These are phyloP conservation scores for Enoplosus armatus DNA, from an alignment of 2,797 vertebrate species.

Conservation along the genomic window DNA sequence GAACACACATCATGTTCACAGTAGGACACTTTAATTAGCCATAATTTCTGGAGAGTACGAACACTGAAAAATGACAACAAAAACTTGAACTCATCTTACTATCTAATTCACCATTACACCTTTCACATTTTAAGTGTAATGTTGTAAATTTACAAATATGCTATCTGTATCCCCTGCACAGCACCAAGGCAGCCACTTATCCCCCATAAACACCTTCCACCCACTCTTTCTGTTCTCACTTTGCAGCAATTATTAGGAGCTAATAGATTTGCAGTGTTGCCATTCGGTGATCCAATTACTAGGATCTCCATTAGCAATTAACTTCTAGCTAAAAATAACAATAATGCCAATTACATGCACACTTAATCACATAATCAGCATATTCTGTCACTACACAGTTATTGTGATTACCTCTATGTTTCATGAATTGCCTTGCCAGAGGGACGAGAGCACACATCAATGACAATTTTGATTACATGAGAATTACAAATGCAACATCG, in stretches of 20 bases:
- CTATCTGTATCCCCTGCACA: constrained; percentile 65
- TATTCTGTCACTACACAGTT: constrained; percentile 90
- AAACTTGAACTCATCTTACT: constrained; percentile 10
- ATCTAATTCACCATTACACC: constrained; percentile 40
- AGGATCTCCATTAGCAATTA: constrained; percentile 91
- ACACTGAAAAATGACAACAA: constrained; percentile 5
- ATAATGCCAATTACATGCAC: constrained; percentile 91
- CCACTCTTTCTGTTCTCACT: constrained; percentile 88
- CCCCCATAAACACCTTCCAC: constrained; percentile 87
- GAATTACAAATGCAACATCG: constrained; percentile 83
- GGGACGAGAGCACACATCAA: constrained; percentile 87
- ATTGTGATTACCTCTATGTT: constrained; percentile 89
- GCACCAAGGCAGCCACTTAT: constrained; percentile 83
- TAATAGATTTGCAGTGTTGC: constrained; percentile 91
- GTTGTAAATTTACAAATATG: constrained; percentile 69
- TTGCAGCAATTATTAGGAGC: constrained; percentile 90
- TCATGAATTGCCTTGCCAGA: constrained; percentile 88
- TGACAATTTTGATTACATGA: constrained; percentile 85
- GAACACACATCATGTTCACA: not conserved
- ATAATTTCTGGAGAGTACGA: constrained; percentile 14
- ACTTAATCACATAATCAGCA: constrained; percentile 92
- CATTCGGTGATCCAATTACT: constrained; percentile 90
- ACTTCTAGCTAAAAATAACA: constrained; percentile 92
- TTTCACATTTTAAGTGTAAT: constrained; percentile 55
- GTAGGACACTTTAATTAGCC: constrained; percentile 32